Evolutionary conservation across 2,797 vertebrate species (phyloP).

Genomic region (Hypotaenidia okinawae): DNA sequence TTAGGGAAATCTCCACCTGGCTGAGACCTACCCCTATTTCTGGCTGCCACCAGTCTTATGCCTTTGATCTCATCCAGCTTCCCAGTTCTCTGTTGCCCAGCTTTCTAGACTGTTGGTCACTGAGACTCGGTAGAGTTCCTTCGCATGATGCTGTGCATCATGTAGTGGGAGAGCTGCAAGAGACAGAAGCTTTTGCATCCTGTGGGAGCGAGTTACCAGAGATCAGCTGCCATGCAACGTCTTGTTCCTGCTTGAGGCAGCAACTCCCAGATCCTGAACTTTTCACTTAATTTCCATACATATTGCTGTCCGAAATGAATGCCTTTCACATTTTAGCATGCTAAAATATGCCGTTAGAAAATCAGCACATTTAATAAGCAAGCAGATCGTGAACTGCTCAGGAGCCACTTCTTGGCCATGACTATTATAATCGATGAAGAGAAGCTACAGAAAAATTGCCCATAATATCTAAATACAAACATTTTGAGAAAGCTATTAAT

Average conservation of each 20-base stretch:
- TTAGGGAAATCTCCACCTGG: background rate
- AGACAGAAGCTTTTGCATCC: background rate
- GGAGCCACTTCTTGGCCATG: background rate
- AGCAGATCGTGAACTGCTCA: background rate
- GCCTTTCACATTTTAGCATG: background rate
- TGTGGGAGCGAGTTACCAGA: background rate
- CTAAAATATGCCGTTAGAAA: conserved; percentile 33
- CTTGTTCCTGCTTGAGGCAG: conserved; percentile 1
- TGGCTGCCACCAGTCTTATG: background rate
- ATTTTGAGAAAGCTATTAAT: conserved; percentile 6
- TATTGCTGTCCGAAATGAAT: conserved; percentile 12
- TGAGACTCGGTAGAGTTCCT: background rate
- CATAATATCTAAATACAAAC: background rate
- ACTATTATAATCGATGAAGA: background rate
- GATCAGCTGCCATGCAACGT: accelerated
- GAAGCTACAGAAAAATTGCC: background rate
- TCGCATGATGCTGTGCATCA: background rate
- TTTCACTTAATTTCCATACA: conserved; percentile 19
- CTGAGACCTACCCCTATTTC: background rate
- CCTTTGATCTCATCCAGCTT: background rate
- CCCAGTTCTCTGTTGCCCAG: background rate
- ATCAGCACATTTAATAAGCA: background rate
- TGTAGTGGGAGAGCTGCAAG: background rate
- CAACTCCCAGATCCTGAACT: background rate
- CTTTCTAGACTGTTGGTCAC: background rate